A percentile compares a stretch with the other conserved stretches of the same genome.
Evolutionary conservation across 2,113 vertebrate species (phyloP).

Genomic region (Nothoprocta pentlandii): DNA sequence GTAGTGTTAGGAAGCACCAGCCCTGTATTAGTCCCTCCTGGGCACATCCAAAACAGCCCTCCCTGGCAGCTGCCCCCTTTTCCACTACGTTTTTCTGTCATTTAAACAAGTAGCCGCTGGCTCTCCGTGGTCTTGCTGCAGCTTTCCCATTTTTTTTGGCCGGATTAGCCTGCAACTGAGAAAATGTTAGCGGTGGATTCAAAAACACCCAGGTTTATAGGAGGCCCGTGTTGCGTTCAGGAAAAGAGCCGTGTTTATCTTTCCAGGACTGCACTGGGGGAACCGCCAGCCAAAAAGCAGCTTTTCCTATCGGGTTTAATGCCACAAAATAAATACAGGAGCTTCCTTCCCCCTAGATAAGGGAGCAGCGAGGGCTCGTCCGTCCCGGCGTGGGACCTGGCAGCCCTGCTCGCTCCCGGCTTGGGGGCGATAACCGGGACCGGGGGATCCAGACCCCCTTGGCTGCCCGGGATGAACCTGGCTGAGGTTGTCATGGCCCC

Average conservation of each 20-base stretch:
- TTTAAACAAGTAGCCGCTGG: background rate
- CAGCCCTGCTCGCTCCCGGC: background rate
- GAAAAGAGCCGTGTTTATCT: slow-evolving; percentile 74
- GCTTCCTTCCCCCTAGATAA: slow-evolving; percentile 62
- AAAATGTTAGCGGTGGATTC: background rate
- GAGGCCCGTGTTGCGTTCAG: slow-evolving; percentile 60
- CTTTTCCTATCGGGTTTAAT: background rate
- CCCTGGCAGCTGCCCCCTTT: background rate
- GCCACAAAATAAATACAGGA: slow-evolving; percentile 24
- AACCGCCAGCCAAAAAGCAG: background rate
- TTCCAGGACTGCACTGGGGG: slow-evolving; percentile 44
- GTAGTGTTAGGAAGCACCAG: background rate
- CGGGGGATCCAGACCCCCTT: background rate
- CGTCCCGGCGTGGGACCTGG: accelerated
- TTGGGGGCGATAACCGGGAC: background rate
- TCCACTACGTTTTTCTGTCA: background rate
- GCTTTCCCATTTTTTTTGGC: background rate
- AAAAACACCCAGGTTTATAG: background rate
- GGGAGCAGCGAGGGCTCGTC: background rate
- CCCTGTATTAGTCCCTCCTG: background rate
- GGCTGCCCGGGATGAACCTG: too few relatives aligned
- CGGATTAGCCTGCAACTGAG: background rate
- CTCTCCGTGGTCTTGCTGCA: accelerated
- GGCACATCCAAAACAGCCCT: slow-evolving; percentile 4
- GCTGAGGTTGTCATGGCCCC: too few relatives aligned